These are phyloP conservation scores for Smittia sp. DNA, from an alignment of 2,888 invertebrate species.

Conservation along the genomic window DNA sequence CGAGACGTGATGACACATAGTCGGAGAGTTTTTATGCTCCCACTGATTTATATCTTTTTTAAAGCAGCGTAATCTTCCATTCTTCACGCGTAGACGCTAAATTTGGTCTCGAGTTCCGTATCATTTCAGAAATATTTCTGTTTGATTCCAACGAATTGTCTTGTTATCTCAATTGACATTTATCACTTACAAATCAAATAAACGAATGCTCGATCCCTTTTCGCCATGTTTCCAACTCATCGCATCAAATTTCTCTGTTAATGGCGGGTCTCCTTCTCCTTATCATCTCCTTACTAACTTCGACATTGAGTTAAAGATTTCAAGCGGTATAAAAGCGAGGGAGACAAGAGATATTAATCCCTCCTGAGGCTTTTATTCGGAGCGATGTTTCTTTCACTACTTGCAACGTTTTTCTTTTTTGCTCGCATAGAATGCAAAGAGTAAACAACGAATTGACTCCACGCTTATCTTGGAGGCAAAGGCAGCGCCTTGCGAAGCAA, in stretches of 20 bases:
- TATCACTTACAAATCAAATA: background rate
- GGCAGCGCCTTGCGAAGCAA: background rate
- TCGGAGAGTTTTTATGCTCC: background rate
- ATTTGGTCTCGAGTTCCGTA: too few species aligned
- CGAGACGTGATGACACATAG: background rate
- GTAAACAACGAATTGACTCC: background rate
- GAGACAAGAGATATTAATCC: too few species aligned
- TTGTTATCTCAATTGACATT: slow-evolving; percentile 1
- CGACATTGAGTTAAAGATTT: too few species aligned
- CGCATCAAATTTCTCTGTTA: background rate
- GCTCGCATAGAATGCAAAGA: background rate
- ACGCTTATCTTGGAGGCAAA: background rate
- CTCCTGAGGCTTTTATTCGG: too few species aligned
- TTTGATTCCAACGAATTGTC: background rate
- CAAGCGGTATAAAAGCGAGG: too few species aligned
- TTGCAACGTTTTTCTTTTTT: background rate
- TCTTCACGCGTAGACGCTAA: too few species aligned
- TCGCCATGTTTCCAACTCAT: background rate
- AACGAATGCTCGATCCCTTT: background rate
- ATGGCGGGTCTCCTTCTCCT: background rate
- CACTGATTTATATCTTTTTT: slow-evolving; percentile 2
- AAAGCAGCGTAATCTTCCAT: background rate
- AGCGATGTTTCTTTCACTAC: too few species aligned
- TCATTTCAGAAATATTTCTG: background rate
- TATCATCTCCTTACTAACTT: too few species aligned